Conservation (phyloP, 2,888 invertebrate genomes). For the Leptinotarsa tumamoca region DNA sequence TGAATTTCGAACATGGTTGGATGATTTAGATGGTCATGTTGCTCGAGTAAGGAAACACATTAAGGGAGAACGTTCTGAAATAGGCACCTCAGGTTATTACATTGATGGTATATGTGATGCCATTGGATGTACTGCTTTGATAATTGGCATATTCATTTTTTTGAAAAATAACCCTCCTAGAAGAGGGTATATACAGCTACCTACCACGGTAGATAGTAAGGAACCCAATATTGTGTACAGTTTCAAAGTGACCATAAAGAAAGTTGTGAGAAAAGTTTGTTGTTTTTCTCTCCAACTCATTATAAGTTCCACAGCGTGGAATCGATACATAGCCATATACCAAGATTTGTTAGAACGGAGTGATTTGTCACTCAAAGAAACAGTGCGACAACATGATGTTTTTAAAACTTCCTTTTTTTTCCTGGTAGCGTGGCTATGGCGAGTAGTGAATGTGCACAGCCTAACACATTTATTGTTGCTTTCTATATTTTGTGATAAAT, state of each 20-base stretch:
- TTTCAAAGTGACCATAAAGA: conserved; percentile 76
- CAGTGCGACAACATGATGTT: conserved; percentile 70
- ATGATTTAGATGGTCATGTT: conserved; percentile 89
- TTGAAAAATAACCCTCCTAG: conserved; percentile 80
- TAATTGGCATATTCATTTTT: conserved; percentile 77
- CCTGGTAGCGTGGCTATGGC: conserved; percentile 80
- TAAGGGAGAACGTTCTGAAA: conserved; percentile 81
- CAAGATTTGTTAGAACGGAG: conserved; percentile 81
- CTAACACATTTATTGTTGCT: conserved; percentile 80
- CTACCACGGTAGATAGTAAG: conserved; percentile 67
- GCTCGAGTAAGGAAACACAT: conserved; percentile 82
- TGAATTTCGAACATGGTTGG: conserved; percentile 84
- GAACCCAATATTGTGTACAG: conserved; percentile 75
- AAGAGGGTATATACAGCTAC: conserved; percentile 78
- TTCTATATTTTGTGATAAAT: conserved; percentile 84
- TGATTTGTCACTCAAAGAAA: conserved; percentile 69
- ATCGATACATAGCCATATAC: conserved; percentile 84
- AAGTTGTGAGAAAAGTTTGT: conserved; percentile 74
- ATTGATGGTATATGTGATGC: conserved; percentile 87
- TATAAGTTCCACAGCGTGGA: conserved; percentile 84
- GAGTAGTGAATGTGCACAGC: conserved; percentile 83
- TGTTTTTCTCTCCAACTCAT: conserved; percentile 79
- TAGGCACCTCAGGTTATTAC: conserved; percentile 84
- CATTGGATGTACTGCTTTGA: conserved; percentile 78
- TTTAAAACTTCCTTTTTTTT: conserved; percentile 82